phyloP scores from a whole-genome alignment of 2,113 vertebrate genomes.

The Pachycephala philippinensis region DNA sequence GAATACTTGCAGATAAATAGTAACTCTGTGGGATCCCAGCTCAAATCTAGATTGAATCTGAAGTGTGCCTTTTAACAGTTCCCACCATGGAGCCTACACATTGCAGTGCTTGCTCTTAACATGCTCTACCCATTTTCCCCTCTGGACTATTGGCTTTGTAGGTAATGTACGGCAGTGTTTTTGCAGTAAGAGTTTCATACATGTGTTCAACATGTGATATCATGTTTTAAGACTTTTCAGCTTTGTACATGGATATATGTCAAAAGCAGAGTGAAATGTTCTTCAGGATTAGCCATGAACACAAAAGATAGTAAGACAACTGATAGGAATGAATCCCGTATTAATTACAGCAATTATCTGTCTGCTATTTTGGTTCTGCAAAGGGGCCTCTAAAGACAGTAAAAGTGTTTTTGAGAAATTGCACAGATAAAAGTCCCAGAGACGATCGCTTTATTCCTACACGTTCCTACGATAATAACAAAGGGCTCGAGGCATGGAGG shows the following conservation, averaged over 20 bases:
- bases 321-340: background rate
- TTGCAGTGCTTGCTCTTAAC: background rate
- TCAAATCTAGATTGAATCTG: background rate
- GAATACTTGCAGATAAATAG: background rate
- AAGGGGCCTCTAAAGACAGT: constrained; percentile 4
- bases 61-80: background rate
- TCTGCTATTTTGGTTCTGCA: background rate
- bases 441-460: background rate
- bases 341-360: constrained; percentile 5
- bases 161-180: background rate
- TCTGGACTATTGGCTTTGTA: background rate
- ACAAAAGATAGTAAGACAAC: background rate
- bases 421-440: constrained; percentile 7
- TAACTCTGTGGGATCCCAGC: background rate
- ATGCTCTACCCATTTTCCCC: background rate
- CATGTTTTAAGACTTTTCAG: background rate
- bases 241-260: background rate
- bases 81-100: background rate
- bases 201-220: background rate
- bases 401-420: background rate
- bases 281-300: background rate
- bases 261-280: background rate
- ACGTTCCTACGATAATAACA: background rate
- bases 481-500: background rate
- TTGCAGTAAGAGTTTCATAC: background rate